Percentiles rank a stretch among this genome's conserved stretches.
These are phyloP conservation scores for Malurus elegans DNA, from an alignment of 2,113 vertebrate genomes.

Conservation along the genomic window DNA sequence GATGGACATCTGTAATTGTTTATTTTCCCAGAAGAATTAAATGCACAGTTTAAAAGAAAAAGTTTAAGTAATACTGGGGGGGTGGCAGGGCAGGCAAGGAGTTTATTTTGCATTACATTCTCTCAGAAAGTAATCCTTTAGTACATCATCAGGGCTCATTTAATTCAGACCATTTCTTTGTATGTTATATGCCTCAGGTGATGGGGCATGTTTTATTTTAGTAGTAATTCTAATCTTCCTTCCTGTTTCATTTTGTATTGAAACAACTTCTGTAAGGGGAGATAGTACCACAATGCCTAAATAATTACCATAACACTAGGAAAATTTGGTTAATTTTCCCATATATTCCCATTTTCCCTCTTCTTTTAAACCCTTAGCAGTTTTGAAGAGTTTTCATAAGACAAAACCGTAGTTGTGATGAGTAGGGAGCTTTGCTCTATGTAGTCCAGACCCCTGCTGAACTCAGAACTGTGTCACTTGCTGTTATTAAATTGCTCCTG, in stretches of 20 bases:
- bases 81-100: not conserved
- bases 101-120: not conserved
- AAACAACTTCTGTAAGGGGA: not conserved
- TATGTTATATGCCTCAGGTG: not conserved
- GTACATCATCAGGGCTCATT: not conserved
- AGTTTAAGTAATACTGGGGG: not conserved
- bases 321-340: not conserved
- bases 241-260: not conserved
- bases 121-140: not conserved
- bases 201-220: not conserved
- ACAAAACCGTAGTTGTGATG: not conserved
- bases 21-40: constrained; percentile 5
- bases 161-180: not conserved
- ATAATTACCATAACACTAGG: not conserved
- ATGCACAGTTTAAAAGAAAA: not conserved
- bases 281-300: not conserved
- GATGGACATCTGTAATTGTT: not conserved
- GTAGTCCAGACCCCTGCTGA: not conserved
- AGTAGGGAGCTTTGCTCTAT: not conserved
- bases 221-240: not conserved
- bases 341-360: not conserved
- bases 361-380: not conserved
- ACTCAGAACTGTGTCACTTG: not conserved
- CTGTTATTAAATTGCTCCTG: not conserved
- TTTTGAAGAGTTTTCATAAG: not conserved